Percentiles rank a stretch among this genome's conserved stretches.
phyloP scores from a whole-genome alignment of 64 coral and sea anemone genomes.

The Porites australiensis region DNA sequence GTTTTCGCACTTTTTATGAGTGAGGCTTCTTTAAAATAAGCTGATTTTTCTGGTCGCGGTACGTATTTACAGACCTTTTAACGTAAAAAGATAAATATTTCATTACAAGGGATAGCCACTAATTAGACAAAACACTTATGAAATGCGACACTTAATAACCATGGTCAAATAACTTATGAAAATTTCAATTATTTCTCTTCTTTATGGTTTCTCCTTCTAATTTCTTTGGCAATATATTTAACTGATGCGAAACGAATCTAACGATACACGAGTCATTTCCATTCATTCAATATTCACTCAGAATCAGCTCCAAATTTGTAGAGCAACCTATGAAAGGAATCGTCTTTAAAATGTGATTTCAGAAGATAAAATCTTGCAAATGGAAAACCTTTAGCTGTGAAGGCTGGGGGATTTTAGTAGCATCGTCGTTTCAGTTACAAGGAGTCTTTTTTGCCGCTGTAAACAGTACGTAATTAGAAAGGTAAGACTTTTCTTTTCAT shows the following conservation, averaged over 20 bases:
- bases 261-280: background rate
- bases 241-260: slow-evolving; percentile 17
- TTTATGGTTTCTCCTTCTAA: background rate
- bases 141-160: slow-evolving; percentile 44
- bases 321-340: background rate
- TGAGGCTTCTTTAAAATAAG: slow-evolving; percentile 24
- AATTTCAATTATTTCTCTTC: slow-evolving; percentile 18
- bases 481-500: background rate
- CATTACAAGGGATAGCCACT: background rate
- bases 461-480: background rate
- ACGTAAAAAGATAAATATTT: slow-evolving; percentile 32
- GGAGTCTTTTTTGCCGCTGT: background rate
- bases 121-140: slow-evolving; percentile 8
- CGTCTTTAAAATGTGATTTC: slow-evolving; percentile 5
- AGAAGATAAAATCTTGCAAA: background rate
- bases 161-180: slow-evolving; percentile 39
- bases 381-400: background rate
- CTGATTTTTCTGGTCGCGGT: background rate
- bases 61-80: background rate
- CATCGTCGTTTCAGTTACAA: background rate
- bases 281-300: background rate
- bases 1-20: background rate
- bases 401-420: background rate
- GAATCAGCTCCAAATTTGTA: background rate
- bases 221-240: slow-evolving; percentile 39